Evolutionary conservation across 2,888 invertebrate species (phyloP).

Genomic region (Drosophila mimica): DNA sequence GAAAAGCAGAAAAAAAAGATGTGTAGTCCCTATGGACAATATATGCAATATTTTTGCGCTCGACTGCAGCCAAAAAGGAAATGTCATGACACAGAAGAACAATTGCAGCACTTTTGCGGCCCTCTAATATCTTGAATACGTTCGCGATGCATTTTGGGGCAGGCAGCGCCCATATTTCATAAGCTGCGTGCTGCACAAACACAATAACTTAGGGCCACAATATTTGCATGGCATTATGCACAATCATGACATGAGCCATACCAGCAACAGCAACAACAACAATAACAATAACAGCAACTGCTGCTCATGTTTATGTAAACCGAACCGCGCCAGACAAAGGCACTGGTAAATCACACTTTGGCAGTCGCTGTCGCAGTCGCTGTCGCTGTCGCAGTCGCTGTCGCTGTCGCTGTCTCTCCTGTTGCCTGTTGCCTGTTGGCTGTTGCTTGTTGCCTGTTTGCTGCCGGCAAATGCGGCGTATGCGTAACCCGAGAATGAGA

Average conservation of each 20-base stretch:
- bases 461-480: constrained; percentile 54
- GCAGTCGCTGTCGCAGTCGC: constrained; percentile 57
- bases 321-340: constrained; percentile 64
- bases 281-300: constrained; percentile 32
- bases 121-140: constrained; percentile 33
- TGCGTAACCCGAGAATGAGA: constrained; percentile 78
- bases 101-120: constrained; percentile 52
- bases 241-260: constrained; percentile 76
- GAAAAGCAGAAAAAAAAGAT: constrained; percentile 3
- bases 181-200: constrained; percentile 78
- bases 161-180: constrained; percentile 72
- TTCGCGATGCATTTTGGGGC: constrained; percentile 9
- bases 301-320: constrained; percentile 68
- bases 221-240: constrained; percentile 82
- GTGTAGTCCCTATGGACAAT: constrained; percentile 36
- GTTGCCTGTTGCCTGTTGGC: constrained; percentile 10
- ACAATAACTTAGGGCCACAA: constrained; percentile 76
- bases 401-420: constrained; percentile 17
- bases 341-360: constrained; percentile 78
- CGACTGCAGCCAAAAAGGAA: constrained; percentile 65
- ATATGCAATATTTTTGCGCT: constrained; percentile 72
- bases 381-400: constrained; percentile 50
- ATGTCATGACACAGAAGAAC: constrained; percentile 79
- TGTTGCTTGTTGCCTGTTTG: constrained; percentile 17
- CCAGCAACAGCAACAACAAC: constrained; percentile 36